Base-by-base conservation (phyloP, 2,113 vertebrate species). In the Dascyllus trimaculatus region DNA sequence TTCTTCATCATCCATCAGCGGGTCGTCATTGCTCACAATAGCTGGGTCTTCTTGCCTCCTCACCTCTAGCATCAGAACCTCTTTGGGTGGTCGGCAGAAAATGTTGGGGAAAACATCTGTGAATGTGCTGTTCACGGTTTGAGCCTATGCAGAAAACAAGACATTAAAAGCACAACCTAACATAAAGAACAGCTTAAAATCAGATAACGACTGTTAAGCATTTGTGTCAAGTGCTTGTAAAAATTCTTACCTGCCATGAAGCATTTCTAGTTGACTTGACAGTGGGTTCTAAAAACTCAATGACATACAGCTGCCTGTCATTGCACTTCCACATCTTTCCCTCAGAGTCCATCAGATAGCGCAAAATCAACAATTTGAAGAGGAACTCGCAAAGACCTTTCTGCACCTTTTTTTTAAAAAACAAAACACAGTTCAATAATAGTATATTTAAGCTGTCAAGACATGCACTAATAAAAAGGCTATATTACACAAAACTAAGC, bases 241-340 rank as follows among this genome's bases (percentile, higher is more conserved):
- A 66, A 80, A 61, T 80, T 93, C 0, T 32, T 91, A 98, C 97
- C 67, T 70, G 75, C 52, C 69, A 92, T 11, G 85, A 72, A 18
- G 80, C 14, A 65, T 80, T 93, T 89, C 32, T 92, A 1, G 80
- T 75, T 21, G 46, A 32, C 14, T 25, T 83, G 11, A 84, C 68
- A 9, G 82, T 75, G 10, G 66, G 59, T 81, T 97, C 94, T 7
- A 97, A 91, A 70, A 97, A 95, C 45, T 99, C 98, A 26, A 99
- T 81, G 46, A 98, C 8, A 46, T 99, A 99, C 38, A 99, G 89
- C 11, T 99, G 96, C 25, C 86, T 86, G 1, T 92, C 93, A 80
- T 92, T 95, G 71, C 96, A 94, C 4, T 95, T 95, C 98, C 98
- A 99, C 94, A 97, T 95, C 19, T 94, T 95, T 74, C 97, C 97